A percentile compares a stretch with the other conserved stretches of the same genome.
Evolutionary conservation across 2,797 vertebrate species (phyloP).

Genomic region (Anguilla obscura): DNA sequence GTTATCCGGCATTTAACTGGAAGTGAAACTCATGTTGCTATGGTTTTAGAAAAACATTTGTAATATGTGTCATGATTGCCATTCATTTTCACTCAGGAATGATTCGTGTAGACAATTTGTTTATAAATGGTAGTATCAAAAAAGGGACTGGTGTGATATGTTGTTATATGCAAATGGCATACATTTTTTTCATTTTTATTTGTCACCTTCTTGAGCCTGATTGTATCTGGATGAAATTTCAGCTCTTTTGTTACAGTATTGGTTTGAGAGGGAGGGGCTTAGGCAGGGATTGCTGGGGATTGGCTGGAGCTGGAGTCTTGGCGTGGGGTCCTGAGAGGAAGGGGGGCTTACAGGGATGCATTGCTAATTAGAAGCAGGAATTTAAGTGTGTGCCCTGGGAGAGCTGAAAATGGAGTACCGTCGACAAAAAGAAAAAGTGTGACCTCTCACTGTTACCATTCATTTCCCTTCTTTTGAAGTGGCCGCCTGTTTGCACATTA

Average conservation of each 20-base stretch:
- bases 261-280: background rate
- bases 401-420: background rate
- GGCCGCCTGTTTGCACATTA: background rate
- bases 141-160: too few species aligned
- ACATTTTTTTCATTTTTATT: background rate
- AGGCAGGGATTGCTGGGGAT: background rate
- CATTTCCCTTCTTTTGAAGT: background rate
- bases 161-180: too few species aligned
- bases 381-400: background rate
- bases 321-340: background rate
- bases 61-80: too few species aligned
- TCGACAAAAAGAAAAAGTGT: background rate
- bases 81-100: too few species aligned
- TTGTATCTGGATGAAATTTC: background rate
- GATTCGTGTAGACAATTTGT: too few species aligned
- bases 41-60: too few species aligned
- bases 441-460: background rate
- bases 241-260: background rate
- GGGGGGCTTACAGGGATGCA: background rate
- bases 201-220: background rate
- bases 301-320: background rate
- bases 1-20: background rate
- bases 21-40: background rate
- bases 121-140: too few species aligned
- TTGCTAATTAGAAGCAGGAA: slow-evolving; percentile 10